These are phyloP conservation scores for Pycnomerus fuliginosus DNA, from an alignment of 2,888 invertebrate genomes.

Conservation along the genomic window DNA sequence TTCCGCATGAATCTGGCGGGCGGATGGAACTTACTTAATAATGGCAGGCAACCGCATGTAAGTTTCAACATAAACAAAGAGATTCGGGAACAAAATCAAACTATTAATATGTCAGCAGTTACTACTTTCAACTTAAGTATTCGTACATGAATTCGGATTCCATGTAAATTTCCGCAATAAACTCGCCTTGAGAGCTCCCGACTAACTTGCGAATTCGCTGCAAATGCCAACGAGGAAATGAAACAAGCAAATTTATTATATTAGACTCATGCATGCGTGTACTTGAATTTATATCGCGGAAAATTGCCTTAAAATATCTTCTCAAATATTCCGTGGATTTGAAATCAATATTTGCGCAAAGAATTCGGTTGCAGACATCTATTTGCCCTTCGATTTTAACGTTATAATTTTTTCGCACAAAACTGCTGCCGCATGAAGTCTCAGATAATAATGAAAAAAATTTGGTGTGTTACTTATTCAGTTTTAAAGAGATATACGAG, in stretches of 20 bases:
- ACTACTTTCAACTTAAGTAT: slow-evolving; percentile 42
- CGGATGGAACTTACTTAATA: no score
- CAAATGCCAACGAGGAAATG: slow-evolving; percentile 40
- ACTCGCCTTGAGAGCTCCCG: slow-evolving; percentile 32
- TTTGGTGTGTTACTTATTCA: no score
- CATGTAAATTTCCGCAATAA: slow-evolving; percentile 46
- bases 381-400: no score
- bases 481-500: no score
- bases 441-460: no score
- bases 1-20: no score
- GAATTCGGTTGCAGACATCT: no score
- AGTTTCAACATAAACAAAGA: slow-evolving; percentile 28
- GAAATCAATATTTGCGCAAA: no score
- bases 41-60: slow-evolving; percentile 1
- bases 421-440: no score
- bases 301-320: slow-evolving; percentile 33
- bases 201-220: slow-evolving; percentile 31
- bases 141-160: slow-evolving; percentile 42
- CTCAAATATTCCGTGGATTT: no score
- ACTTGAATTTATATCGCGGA: slow-evolving; percentile 33
- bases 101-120: slow-evolving; percentile 42
- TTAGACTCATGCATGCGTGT: slow-evolving; percentile 39
- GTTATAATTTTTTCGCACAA: no score
- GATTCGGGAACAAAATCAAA: slow-evolving; percentile 40
- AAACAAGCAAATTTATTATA: slow-evolving; percentile 42